phyloP scores from a whole-genome alignment of 2,113 vertebrate genomes.

The Pelobates fuscus region DNA sequence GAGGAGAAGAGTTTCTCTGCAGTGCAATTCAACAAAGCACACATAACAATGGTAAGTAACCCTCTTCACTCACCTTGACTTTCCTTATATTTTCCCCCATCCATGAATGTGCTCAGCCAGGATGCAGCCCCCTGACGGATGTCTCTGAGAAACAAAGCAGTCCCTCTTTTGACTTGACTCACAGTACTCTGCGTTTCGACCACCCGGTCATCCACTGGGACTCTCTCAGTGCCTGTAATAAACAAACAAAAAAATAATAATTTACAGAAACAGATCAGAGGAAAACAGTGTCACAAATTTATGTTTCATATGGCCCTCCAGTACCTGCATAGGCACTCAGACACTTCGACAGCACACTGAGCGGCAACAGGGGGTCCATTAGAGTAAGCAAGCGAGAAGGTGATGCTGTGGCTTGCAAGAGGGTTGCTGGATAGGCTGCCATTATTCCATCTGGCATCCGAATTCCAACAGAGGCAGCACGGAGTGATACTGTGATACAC shows the following conservation, averaged over 20 bases:
- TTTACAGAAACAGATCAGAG: neutral
- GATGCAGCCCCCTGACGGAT: constrained; percentile 81
- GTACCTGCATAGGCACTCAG: constrained; percentile 85
- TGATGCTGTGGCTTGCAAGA: constrained; percentile 80
- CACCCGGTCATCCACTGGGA: constrained; percentile 59
- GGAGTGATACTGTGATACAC: constrained; percentile 80
- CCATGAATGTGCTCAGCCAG: constrained; percentile 82
- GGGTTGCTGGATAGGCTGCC: constrained; percentile 81
- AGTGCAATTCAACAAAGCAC: too few species aligned
- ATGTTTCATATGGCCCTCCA: neutral
- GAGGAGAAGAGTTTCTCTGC: too few species aligned
- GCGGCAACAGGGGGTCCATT: constrained; percentile 88
- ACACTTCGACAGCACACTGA: constrained; percentile 85
- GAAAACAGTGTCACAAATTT: neutral
- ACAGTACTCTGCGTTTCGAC: constrained; percentile 75
- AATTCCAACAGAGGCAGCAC: constrained; percentile 80
- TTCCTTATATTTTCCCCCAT: constrained; percentile 63
- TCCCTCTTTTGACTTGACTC: constrained; percentile 76
- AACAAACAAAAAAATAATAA: neutral
- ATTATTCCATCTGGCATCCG: constrained; percentile 84
- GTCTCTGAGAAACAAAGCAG: constrained; percentile 75
- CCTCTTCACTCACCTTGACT: neutral
- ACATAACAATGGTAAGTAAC: too few species aligned
- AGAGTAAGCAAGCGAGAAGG: constrained; percentile 90
- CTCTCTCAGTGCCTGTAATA: constrained; percentile 68